Conservation (phyloP, 2,113 vertebrate genomes). For the Odontesthes bonariensis region DNA sequence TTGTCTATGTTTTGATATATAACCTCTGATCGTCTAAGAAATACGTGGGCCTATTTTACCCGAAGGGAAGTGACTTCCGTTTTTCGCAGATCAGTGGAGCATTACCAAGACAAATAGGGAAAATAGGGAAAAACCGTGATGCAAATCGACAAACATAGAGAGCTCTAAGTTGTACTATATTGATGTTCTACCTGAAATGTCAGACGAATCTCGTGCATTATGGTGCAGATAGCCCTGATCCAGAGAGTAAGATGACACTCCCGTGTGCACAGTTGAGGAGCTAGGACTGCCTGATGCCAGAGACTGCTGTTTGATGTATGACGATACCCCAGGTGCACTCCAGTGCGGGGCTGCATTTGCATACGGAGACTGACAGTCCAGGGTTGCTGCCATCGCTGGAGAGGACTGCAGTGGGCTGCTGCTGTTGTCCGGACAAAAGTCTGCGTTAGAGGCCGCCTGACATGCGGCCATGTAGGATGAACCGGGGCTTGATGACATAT, state of each 20-base stretch:
- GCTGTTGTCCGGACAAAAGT: slow-evolving; percentile 91
- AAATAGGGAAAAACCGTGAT: no score
- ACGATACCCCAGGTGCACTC: slow-evolving; percentile 88
- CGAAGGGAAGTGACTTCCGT: no score
- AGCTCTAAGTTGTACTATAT: background rate
- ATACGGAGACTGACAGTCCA: slow-evolving; percentile 93
- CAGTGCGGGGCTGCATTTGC: slow-evolving; percentile 89
- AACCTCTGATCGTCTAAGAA: no score
- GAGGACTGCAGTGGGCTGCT: slow-evolving; percentile 92
- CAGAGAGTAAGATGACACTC: slow-evolving; percentile 89
- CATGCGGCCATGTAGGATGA: slow-evolving; percentile 93
- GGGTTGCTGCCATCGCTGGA: slow-evolving; percentile 86
- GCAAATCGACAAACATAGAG: no score
- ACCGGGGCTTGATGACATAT: slow-evolving; percentile 90
- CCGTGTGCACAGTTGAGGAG: slow-evolving; percentile 86
- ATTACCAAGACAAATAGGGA: no score
- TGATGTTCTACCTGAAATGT: slow-evolving; percentile 89
- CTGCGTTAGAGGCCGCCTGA: slow-evolving; percentile 85
- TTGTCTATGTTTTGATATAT: no score
- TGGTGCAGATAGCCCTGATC: slow-evolving; percentile 95
- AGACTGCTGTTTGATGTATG: slow-evolving; percentile 94
- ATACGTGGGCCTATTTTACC: no score
- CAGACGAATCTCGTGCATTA: slow-evolving; percentile 85
- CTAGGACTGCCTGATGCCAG: slow-evolving; percentile 84
- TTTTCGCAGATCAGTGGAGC: no score